Percentiles rank a stretch among this genome's conserved stretches.
Evolutionary conservation across 2,888 invertebrate genomes (phyloP).

Genomic region (Metalampra italica): DNA sequence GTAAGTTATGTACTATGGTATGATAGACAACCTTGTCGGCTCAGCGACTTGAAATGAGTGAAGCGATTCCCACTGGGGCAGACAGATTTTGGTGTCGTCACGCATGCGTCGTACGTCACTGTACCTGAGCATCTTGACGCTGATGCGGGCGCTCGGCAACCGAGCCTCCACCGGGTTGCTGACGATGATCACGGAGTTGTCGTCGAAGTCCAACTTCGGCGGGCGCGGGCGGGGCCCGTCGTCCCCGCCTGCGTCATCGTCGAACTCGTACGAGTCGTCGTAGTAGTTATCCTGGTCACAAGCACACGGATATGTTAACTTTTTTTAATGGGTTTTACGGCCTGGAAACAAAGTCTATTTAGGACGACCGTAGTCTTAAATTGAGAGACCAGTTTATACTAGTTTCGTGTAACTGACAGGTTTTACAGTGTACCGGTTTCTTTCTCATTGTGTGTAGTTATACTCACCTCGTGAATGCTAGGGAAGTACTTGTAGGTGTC

Average conservation of each 20-base stretch:
- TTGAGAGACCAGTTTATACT: no score
- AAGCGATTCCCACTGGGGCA: no score
- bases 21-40: no score
- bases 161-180: conserved; percentile 53
- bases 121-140: conserved; percentile 38
- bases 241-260: conserved; percentile 7
- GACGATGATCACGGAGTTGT: conserved; percentile 34
- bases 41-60: no score
- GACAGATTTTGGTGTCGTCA: no score
- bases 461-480: conserved; percentile 30
- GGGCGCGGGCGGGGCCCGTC: neutral
- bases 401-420: no score
- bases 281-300: neutral
- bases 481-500: conserved; percentile 41
- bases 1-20: no score
- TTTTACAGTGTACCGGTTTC: neutral
- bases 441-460: neutral
- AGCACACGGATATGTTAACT: neutral
- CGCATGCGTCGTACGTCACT: no score
- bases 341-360: no score
- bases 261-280: conserved; percentile 16
- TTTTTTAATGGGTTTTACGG: no score
- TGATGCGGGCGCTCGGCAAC: conserved; percentile 45
- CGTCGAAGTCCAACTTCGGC: neutral
- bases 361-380: no score